These are phyloP conservation scores for Brachionichthys hirsutus DNA, from an alignment of 2,113 vertebrate genomes.

Conservation along the genomic window DNA sequence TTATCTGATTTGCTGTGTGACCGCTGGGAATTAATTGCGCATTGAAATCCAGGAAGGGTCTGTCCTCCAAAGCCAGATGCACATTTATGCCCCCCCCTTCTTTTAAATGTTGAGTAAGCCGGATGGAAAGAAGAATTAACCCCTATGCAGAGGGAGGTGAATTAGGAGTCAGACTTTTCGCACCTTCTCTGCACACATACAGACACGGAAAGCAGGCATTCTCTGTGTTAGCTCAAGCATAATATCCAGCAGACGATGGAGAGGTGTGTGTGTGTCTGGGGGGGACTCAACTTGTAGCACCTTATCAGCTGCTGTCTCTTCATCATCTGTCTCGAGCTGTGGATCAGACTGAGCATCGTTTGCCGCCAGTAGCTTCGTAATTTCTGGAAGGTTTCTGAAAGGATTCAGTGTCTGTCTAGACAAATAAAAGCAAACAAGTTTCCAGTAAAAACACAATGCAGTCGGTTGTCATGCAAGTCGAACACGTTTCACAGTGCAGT, in stretches of 20 bases:
- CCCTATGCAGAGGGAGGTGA: slow-evolving; percentile 64
- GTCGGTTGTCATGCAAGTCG: neutral
- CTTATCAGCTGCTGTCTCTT: slow-evolving; percentile 50
- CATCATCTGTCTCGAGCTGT: slow-evolving; percentile 35
- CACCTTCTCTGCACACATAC: slow-evolving; percentile 50
- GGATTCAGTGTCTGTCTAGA: slow-evolving; percentile 49
- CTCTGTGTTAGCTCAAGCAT: slow-evolving; percentile 60
- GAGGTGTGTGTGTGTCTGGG: slow-evolving; percentile 40
- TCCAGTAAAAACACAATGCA: neutral
- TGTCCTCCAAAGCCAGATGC: slow-evolving; percentile 53
- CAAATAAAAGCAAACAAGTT: neutral
- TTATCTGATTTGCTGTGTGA: slow-evolving; percentile 4
- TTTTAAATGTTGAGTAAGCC: slow-evolving; percentile 47
- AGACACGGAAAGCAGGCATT: slow-evolving; percentile 44
- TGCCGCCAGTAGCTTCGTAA: no score
- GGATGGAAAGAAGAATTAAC: slow-evolving; percentile 68
- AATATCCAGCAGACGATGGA: slow-evolving; percentile 66
- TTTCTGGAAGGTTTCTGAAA: no score
- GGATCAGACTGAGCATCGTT: no score
- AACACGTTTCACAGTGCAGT: neutral
- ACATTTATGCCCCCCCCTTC: slow-evolving; percentile 17
- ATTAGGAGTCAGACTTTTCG: slow-evolving; percentile 71
- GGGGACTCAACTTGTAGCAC: slow-evolving; percentile 33
- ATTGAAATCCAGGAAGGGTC: slow-evolving; percentile 10
- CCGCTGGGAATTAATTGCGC: slow-evolving; percentile 1